Base-by-base conservation (phyloP, 2,113 vertebrate genomes). In the Odocoileus virginianus region DNA sequence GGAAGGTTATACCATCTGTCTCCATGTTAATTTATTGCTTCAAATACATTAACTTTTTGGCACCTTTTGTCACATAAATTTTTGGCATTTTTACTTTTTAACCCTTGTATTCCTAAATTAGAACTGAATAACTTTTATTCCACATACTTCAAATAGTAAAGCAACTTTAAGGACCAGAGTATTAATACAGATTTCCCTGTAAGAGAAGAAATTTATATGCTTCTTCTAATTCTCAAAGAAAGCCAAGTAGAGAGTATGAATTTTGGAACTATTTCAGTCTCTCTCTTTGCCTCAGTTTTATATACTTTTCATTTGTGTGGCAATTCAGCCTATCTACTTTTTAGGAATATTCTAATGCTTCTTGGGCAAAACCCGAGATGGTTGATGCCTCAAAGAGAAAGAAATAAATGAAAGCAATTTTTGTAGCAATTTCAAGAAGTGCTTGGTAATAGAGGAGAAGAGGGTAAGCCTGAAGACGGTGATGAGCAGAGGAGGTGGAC, bases 1-100 rank as follows among this genome's bases (percentile, higher is more conserved):
- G 98, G 96, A 98, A 93, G 81, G 95, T 98, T 98, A 96, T 97
- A 97, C 98, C 98, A 98, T 98, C 98, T 99, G 99, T 98, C 96
- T 98, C 95, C 95, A 97, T 97, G 98, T 98, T 97, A 96, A 98
- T 98, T 98, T 88, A 36, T 47, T 96, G 64, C 94, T 97, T 97
- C 95, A 96, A 97, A 97, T 98, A 21, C 64, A 91, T 98, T 98
- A 98, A 98, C 89, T 98, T 98, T 96, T 98, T 98, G 97, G 76
- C 98, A 98, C 97, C 97, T 97, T 97, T 98, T 94, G 97, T 86
- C 93, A 95, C 55, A 96, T 97, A 90, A 88, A 95, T 96, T 94
- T 94, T 96, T 97, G 96, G 94, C 97, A 97, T 87, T 96, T 98
- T 97, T 97, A 89, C 74, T 97, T 97, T 97, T 98, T 98, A 98